Conservation (phyloP, 2,888 invertebrate genomes). For the Epistrophe eligans region DNA sequence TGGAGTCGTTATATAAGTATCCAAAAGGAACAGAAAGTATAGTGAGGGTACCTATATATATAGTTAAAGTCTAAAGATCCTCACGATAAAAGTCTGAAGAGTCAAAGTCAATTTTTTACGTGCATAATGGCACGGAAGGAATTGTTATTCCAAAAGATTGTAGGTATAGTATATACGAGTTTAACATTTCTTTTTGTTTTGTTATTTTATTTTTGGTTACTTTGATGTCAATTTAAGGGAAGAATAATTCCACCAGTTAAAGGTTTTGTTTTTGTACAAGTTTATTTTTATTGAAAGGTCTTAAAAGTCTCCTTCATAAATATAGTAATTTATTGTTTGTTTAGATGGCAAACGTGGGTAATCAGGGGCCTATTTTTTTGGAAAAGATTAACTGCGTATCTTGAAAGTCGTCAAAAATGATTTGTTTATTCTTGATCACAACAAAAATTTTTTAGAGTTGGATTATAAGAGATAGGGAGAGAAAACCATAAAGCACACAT, state of each 20-base stretch:
- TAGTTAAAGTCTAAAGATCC: slow-evolving; percentile 17
- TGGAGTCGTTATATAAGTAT: neutral
- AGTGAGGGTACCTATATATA: neutral
- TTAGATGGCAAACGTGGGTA: neutral
- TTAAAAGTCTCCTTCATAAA: neutral
- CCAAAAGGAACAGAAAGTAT: neutral
- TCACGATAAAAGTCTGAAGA: slow-evolving; percentile 61
- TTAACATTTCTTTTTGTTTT: slow-evolving; percentile 6
- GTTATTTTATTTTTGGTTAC: neutral
- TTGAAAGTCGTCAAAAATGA: neutral
- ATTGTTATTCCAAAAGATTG: slow-evolving; percentile 62
- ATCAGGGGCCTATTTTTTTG: neutral
- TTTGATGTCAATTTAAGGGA: slow-evolving; percentile 28
- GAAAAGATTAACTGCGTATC: neutral
- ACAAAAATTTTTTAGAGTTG: no score
- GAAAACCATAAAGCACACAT: no score
- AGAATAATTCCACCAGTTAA: neutral
- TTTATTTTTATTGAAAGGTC: slow-evolving; percentile 7
- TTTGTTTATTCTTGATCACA: no score
- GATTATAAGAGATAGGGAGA: no score
- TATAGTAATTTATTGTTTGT: neutral
- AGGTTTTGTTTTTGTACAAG: neutral
- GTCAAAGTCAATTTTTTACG: slow-evolving; percentile 71
- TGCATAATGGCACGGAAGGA: slow-evolving; percentile 68
- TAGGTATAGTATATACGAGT: slow-evolving; percentile 17